Conservation (phyloP, 2,888 invertebrate species). For the Diogma glabrata region DNA sequence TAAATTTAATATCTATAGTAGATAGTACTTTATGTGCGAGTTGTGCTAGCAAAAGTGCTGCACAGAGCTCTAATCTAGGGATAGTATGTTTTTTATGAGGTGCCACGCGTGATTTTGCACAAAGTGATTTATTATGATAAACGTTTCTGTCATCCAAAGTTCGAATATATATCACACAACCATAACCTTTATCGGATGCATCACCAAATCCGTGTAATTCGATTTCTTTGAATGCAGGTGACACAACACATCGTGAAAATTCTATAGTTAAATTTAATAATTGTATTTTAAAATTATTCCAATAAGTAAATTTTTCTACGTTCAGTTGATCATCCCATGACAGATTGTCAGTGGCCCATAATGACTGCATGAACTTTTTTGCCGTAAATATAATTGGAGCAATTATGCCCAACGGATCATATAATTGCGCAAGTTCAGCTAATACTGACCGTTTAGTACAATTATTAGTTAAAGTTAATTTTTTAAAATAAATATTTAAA, state of each 20-base stretch:
- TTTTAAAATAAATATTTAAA: neutral
- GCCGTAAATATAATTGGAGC: neutral
- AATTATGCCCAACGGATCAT: neutral
- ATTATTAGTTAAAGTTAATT: neutral
- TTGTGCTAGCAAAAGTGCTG: neutral
- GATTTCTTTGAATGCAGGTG: neutral
- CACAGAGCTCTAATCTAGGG: neutral
- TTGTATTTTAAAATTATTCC: neutral
- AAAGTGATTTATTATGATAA: too few relatives aligned
- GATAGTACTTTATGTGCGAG: neutral
- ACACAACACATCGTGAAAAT: neutral
- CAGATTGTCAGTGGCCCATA: neutral
- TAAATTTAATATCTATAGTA: neutral
- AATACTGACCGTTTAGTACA: neutral
- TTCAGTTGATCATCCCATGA: neutral
- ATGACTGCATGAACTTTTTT: neutral
- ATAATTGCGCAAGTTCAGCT: neutral
- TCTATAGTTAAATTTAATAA: neutral
- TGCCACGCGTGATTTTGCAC: neutral
- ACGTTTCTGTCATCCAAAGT: too few relatives aligned
- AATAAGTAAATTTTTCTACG: neutral
- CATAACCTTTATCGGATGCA: too few relatives aligned
- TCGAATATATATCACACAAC: too few relatives aligned
- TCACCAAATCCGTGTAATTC: neutral
- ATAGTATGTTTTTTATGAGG: neutral